Conservation (phyloP, 2,113 vertebrate genomes). For the Pachyramphus minor region DNA sequence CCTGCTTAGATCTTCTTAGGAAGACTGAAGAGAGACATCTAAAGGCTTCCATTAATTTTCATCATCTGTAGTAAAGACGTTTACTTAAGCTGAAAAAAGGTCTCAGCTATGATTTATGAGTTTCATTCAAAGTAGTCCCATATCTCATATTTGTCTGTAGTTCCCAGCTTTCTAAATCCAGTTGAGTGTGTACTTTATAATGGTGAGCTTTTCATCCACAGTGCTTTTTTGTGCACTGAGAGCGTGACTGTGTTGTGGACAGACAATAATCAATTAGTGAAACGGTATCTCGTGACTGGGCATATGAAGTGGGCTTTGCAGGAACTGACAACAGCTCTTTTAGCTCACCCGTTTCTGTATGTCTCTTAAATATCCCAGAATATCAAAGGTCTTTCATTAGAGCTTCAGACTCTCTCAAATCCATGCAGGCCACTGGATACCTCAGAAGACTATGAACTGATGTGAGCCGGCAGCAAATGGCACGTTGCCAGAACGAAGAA, state of each 20-base stretch:
- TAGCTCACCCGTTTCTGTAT: neutral
- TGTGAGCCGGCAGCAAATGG: slow-evolving; percentile 40
- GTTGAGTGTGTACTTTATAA: neutral
- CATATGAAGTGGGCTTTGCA: slow-evolving; percentile 32
- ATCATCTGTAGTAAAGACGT: neutral
- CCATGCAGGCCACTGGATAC: neutral
- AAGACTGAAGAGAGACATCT: neutral
- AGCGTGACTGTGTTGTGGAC: neutral
- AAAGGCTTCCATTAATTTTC: neutral
- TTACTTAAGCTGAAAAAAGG: slow-evolving; percentile 1
- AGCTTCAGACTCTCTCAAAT: slow-evolving; percentile 29
- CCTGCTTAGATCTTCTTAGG: neutral
- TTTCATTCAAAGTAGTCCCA: neutral
- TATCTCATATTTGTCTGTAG: neutral
- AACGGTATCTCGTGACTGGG: slow-evolving; percentile 20
- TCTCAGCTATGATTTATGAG: neutral
- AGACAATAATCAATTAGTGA: slow-evolving; percentile 48
- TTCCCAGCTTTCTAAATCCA: slow-evolving; percentile 13
- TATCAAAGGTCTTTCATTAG: slow-evolving; percentile 48
- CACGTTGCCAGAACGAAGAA: slow-evolving; percentile 11
- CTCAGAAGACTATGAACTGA: slow-evolving; percentile 30
- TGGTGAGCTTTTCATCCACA: slow-evolving; percentile 26
- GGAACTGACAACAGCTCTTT: slow-evolving; percentile 56
- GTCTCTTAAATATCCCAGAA: slow-evolving; percentile 32
- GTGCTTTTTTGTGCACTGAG: slow-evolving; percentile 29